phyloP scores from a whole-genome alignment of 1,140 invertebrate species.

The Parapsyche elsis region DNA sequence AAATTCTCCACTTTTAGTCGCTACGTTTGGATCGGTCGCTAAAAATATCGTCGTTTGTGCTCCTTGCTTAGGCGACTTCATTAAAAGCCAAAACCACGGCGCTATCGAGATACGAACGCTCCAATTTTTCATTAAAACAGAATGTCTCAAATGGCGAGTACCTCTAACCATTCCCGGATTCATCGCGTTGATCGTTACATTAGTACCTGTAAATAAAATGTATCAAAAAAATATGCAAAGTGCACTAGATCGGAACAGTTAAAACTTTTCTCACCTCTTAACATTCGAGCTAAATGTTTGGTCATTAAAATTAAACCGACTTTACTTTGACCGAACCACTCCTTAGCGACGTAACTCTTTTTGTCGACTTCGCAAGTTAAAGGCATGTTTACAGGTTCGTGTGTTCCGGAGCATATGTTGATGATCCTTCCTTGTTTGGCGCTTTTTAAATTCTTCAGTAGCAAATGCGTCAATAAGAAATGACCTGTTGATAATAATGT shows the following conservation, averaged over 20 bases:
- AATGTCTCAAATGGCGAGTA: slow-evolving; percentile 69
- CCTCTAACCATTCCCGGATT: slow-evolving; percentile 77
- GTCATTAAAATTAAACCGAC: slow-evolving; percentile 70
- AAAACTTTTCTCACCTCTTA: slow-evolving; percentile 58
- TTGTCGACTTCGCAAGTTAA: slow-evolving; percentile 65
- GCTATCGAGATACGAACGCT: slow-evolving; percentile 65
- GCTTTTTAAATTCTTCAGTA: slow-evolving; percentile 68
- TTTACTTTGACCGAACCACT: slow-evolving; percentile 72
- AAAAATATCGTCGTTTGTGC: slow-evolving; percentile 72
- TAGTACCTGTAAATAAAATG: slow-evolving; percentile 63
- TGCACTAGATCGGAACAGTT: too few species aligned
- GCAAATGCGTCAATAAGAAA: slow-evolving; percentile 71
- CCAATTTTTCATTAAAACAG: slow-evolving; percentile 59
- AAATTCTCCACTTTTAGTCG: slow-evolving; percentile 70
- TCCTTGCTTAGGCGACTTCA: slow-evolving; percentile 71
- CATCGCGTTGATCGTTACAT: slow-evolving; percentile 75
- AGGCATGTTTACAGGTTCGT: slow-evolving; percentile 64
- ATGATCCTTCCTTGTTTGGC: slow-evolving; percentile 68
- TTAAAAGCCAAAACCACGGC: slow-evolving; percentile 71
- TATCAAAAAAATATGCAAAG: too few species aligned
- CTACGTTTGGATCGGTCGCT: slow-evolving; percentile 68
- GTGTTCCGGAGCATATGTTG: slow-evolving; percentile 69
- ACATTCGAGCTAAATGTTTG: slow-evolving; percentile 61
- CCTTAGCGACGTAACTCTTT: slow-evolving; percentile 66
- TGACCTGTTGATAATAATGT: slow-evolving; percentile 62